These are phyloP conservation scores for Ibidorhyncha struthersii DNA, from an alignment of 2,113 vertebrate species.

Conservation along the genomic window DNA sequence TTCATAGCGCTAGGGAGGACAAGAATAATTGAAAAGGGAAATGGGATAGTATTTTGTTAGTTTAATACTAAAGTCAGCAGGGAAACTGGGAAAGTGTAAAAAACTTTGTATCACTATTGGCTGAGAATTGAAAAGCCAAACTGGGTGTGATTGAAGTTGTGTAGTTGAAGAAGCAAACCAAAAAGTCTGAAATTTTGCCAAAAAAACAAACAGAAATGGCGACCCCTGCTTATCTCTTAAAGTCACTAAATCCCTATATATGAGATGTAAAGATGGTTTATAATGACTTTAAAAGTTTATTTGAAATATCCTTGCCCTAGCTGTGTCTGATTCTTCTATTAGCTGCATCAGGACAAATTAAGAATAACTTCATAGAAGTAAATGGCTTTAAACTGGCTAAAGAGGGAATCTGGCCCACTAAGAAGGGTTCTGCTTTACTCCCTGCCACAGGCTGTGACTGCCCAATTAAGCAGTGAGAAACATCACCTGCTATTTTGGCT, in stretches of 20 bases:
- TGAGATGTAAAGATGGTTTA: background rate
- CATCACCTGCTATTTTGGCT: background rate
- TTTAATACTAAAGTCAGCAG: background rate
- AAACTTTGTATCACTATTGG: background rate
- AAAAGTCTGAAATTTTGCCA: background rate
- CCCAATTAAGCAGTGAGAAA: background rate
- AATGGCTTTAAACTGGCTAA: background rate
- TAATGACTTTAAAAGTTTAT: background rate
- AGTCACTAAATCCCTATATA: background rate
- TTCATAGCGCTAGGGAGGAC: background rate
- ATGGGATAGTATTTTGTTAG: background rate
- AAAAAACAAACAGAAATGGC: background rate
- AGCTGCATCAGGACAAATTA: background rate
- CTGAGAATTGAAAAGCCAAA: background rate
- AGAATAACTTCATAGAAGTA: background rate
- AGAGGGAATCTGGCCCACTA: background rate
- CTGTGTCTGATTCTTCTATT: background rate
- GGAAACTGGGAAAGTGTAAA: background rate
- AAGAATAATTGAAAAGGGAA: slow-evolving; percentile 7
- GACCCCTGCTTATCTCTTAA: background rate
- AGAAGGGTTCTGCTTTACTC: background rate
- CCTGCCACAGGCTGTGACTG: background rate
- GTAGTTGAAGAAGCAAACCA: background rate
- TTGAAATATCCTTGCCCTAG: background rate
- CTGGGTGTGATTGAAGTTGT: background rate